A percentile compares a stretch with the other conserved stretches of the same genome.
These are phyloP conservation scores for Micrasema longulum DNA, from an alignment of 1,140 invertebrate species.

Conservation along the genomic window DNA sequence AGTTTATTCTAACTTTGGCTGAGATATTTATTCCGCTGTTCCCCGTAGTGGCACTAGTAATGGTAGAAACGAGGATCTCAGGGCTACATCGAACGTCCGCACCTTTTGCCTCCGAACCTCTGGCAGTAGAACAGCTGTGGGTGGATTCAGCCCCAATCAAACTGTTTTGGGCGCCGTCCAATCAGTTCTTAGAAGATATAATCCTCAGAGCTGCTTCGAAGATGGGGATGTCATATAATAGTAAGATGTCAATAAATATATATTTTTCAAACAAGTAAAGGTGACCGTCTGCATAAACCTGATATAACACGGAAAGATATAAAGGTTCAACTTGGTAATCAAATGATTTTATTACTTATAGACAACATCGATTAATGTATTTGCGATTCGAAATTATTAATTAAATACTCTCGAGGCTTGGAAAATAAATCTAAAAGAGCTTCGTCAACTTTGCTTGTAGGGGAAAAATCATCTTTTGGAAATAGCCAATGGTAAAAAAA, in stretches of 20 bases:
- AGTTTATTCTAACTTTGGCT: background rate
- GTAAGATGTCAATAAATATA: background rate
- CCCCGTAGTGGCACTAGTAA: background rate
- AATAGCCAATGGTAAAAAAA: too few relatives aligned
- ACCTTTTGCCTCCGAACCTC: background rate
- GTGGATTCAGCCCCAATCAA: background rate
- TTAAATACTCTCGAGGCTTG: too few relatives aligned
- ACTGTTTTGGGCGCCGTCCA: background rate
- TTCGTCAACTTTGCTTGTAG: too few relatives aligned
- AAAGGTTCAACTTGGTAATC: too few relatives aligned
- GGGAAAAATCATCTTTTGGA: too few relatives aligned
- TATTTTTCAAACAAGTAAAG: background rate
- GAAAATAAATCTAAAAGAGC: too few relatives aligned
- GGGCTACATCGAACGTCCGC: background rate
- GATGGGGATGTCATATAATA: background rate
- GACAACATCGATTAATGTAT: too few relatives aligned
- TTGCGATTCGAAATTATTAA: too few relatives aligned
- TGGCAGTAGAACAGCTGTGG: slow-evolving; percentile 3
- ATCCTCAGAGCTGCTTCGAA: background rate
- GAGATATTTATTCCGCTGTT: background rate
- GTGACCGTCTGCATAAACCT: too few relatives aligned
- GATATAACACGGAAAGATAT: too few relatives aligned
- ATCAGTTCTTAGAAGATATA: background rate
- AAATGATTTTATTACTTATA: too few relatives aligned
- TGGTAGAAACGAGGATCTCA: background rate